phyloP scores from a whole-genome alignment of 1,140 invertebrate species.

The Hylyphantes graminicola region DNA sequence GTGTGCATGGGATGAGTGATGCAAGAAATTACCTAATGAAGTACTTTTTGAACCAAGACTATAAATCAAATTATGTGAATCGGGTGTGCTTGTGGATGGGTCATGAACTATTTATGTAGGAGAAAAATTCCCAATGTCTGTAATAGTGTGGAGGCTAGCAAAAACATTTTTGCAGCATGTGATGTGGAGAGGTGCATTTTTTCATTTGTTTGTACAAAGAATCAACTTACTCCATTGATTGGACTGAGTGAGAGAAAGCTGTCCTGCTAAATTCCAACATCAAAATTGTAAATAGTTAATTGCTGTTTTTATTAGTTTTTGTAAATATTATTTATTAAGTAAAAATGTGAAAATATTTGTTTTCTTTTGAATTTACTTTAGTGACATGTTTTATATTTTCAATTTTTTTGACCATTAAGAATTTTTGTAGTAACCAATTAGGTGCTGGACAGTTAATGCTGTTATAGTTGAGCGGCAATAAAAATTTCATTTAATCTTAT shows the following conservation, averaged over 20 bases:
- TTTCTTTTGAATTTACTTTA: not conserved
- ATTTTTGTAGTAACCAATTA: no score
- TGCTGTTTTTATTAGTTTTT: conserved; percentile 12
- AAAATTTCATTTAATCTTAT: no score
- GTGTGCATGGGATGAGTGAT: no score
- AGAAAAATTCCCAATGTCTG: no score
- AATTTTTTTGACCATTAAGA: no score
- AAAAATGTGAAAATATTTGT: not conserved
- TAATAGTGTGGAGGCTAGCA: not conserved
- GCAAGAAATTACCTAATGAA: no score
- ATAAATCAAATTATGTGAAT: no score
- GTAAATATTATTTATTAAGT: conserved; percentile 27
- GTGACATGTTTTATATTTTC: not conserved
- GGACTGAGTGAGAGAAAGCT: not conserved
- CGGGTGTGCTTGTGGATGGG: no score
- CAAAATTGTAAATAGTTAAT: conserved; percentile 19
- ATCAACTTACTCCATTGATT: conserved; percentile 9
- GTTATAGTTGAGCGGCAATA: no score
- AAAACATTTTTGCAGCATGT: not conserved
- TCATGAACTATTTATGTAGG: no score
- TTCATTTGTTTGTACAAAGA: conserved; percentile 7
- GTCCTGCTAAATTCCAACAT: not conserved
- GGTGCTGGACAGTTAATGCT: no score
- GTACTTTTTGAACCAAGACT: no score
- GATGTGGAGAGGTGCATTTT: not conserved